Evolutionary conservation across 2,113 vertebrate species (phyloP).

Genomic region (Isichthys henryi): DNA sequence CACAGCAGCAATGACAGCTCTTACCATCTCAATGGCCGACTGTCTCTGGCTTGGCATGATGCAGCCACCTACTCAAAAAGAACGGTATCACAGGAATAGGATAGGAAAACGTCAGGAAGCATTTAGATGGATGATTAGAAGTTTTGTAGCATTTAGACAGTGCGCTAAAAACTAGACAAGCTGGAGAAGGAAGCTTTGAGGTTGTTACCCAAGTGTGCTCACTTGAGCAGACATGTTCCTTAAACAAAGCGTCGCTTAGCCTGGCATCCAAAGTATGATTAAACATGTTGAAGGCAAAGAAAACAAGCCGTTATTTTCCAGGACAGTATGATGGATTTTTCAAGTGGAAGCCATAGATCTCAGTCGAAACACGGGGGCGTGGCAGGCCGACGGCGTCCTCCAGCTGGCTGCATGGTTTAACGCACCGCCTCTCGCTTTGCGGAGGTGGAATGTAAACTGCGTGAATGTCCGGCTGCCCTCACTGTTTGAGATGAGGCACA

Average conservation of each 20-base stretch:
- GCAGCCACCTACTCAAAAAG: neutral
- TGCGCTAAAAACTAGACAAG: neutral
- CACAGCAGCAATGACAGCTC: neutral
- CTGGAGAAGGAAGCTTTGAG: neutral
- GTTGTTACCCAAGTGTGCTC: neutral
- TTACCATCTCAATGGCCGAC: neutral
- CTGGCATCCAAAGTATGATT: slow-evolving; percentile 4
- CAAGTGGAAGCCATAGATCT: neutral
- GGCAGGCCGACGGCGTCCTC: neutral
- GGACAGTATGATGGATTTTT: neutral
- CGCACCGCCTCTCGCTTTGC: neutral
- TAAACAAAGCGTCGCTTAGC: slow-evolving; percentile 7
- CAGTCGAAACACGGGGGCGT: neutral
- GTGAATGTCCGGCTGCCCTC: neutral
- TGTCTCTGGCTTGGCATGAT: neutral
- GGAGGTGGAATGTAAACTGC: neutral
- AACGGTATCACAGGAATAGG: neutral
- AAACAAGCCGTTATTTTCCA: slow-evolving; percentile 12
- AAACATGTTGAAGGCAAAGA: neutral
- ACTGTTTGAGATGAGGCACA: neutral
- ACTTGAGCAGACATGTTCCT: slow-evolving; percentile 7
- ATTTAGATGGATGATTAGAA: neutral
- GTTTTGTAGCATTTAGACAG: neutral
- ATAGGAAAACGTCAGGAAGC: neutral
- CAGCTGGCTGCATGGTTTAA: neutral